Percentiles rank a stretch among this genome's conserved stretches.
Conservation (phyloP, 2,888 invertebrate species). For the Icerya purchasi region DNA sequence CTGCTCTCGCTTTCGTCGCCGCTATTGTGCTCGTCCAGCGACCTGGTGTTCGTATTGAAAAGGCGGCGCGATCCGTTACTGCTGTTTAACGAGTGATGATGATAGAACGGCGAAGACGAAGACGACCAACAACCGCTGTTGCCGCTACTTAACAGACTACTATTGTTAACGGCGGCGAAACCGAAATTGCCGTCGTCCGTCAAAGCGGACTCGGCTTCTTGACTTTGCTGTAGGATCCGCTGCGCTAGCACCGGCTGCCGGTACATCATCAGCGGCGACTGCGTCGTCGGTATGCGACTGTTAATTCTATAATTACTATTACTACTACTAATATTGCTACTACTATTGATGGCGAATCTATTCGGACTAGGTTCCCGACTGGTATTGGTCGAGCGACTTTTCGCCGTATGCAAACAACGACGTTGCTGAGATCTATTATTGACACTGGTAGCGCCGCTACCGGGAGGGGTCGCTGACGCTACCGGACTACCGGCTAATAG, state of each 20-base stretch:
- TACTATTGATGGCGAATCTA: slow-evolving; percentile 18
- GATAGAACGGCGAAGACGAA: neutral
- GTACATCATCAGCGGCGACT: no score
- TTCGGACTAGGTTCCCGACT: slow-evolving; percentile 29
- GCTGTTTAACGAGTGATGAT: no score
- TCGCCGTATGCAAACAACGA: neutral
- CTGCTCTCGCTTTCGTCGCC: slow-evolving; percentile 88
- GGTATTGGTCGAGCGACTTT: slow-evolving; percentile 17
- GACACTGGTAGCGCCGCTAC: slow-evolving; percentile 24
- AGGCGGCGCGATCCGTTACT: neutral
- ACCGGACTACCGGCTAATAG: slow-evolving; percentile 28
- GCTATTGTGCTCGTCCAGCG: slow-evolving; percentile 47
- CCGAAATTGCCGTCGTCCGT: slow-evolving; percentile 55
- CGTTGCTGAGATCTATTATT: neutral
- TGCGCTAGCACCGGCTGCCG: slow-evolving; percentile 48
- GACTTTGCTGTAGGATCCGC: slow-evolving; percentile 59
- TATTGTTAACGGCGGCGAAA: slow-evolving; percentile 18
- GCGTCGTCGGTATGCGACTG: neutral
- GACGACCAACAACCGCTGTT: neutral
- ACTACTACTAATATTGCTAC: neutral
- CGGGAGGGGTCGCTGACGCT: neutral
- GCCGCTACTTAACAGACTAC: neutral
- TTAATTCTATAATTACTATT: slow-evolving; percentile 3
- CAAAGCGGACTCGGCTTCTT: slow-evolving; percentile 67
- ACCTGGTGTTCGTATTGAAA: slow-evolving; percentile 4